A percentile compares a stretch with the other conserved stretches of the same genome.
phyloP scores from a whole-genome alignment of 2,888 invertebrate genomes.

The Xanthia icteritia region DNA sequence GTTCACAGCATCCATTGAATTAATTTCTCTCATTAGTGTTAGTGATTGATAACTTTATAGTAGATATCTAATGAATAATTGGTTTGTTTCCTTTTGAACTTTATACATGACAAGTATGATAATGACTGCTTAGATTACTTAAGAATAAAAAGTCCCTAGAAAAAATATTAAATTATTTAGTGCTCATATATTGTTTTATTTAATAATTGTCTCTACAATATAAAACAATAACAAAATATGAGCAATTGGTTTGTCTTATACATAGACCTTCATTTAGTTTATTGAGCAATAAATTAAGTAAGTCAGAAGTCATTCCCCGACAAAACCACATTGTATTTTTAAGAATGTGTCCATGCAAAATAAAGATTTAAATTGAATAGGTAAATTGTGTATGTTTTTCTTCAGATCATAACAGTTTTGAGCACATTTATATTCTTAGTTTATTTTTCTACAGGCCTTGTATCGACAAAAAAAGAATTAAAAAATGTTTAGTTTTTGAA shows the following conservation, averaged over 20 bases:
- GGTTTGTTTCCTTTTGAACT: neutral
- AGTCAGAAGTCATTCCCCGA: neutral
- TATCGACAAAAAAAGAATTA: neutral
- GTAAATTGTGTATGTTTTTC: too few relatives aligned
- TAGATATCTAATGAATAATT: neutral
- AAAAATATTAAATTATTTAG: too few relatives aligned
- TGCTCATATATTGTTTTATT: too few relatives aligned
- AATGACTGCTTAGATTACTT: neutral
- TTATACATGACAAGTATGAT: neutral
- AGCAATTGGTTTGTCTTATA: neutral
- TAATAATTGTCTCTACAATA: too few relatives aligned
- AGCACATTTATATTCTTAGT: too few relatives aligned
- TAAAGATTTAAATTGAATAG: neutral
- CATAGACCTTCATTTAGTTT: neutral
- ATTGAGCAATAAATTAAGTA: neutral
- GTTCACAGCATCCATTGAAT: conserved; percentile 67
- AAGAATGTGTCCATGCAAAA: neutral
- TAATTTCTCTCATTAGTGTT: conserved; percentile 30
- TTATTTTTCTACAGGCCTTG: too few relatives aligned
- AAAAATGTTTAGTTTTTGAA: conserved; percentile 13
- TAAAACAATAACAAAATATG: too few relatives aligned
- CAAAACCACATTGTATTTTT: neutral
- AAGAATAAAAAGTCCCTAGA: too few relatives aligned
- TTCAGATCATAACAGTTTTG: neutral
- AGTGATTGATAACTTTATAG: conserved; percentile 8